phyloP scores from a whole-genome alignment of 2,797 vertebrate genomes.

The Chrosomus eos region DNA sequence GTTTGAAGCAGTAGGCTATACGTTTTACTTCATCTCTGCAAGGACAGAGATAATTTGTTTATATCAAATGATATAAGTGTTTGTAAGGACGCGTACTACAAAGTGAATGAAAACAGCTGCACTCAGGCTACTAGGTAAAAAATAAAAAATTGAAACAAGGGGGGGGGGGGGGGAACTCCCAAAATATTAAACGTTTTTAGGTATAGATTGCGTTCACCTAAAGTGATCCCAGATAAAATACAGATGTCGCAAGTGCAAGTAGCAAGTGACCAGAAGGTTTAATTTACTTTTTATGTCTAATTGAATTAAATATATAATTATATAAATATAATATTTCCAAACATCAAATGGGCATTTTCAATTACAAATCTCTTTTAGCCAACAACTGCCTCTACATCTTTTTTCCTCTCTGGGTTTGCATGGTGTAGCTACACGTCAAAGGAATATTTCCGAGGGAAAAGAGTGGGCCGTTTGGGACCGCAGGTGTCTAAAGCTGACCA shows the following conservation, averaged over 20 bases:
- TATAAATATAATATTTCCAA: not conserved
- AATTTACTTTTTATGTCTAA: not conserved
- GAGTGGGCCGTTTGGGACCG: constrained; percentile 65
- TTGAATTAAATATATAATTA: not conserved
- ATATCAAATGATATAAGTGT: not conserved
- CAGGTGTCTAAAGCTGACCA: constrained; percentile 74
- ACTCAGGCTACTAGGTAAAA: not conserved
- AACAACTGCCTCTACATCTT: not conserved
- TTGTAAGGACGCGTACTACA: not conserved
- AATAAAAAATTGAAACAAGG: not conserved
- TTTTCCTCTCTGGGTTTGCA: not conserved
- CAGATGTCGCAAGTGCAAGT: no score
- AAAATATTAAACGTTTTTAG: not conserved
- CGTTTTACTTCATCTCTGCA: not conserved
- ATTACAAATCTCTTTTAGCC: not conserved
- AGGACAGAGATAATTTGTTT: no score
- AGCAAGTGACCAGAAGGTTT: not conserved
- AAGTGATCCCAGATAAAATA: not conserved
- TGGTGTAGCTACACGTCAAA: constrained; percentile 4
- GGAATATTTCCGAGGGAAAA: constrained; percentile 20
- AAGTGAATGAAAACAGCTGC: not conserved
- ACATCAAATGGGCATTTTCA: not conserved
- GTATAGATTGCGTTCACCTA: not conserved
- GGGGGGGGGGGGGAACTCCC: no score
- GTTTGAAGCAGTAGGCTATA: not conserved